Evolutionary conservation across 2,113 vertebrate species (phyloP), one percentile per base, ranked within the genome.

Genomic region (Hymenochirus boettgeri): DNA sequence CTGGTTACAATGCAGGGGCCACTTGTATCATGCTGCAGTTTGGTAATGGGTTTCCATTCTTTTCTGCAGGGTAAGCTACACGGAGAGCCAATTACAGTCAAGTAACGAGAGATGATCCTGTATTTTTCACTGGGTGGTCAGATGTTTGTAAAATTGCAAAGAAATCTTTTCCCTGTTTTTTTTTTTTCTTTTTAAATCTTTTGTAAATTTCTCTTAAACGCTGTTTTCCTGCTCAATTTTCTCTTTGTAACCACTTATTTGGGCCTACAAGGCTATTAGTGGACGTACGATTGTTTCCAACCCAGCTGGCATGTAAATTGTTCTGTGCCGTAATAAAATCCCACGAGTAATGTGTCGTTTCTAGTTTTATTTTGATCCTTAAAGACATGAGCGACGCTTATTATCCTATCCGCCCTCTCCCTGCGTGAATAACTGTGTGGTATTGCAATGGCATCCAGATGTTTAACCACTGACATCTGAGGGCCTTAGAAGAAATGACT

Each of bases 391-490:
- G 47, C 26, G 26, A 51, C 53, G 48, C 11, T 24, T 31, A 18
- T 53, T 51, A 61, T 33, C 59, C 59, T 18, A 51, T 27, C 59
- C 19, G 46, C 46, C 7, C 27, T 39, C 48, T 39, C 12, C 18
- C 15, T 26, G 45, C 23, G 21, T 15, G 58, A 61, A 50, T 33
- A 61, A 25, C 46, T 62, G n/a, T 61, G 42, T 17, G 47, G 13
- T 33, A 25, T n/a, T 2, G 21, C 46, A 51, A 52, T 52, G 47
- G 60, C 27, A 21, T 52, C 29, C 60, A 62, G 60, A 62, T 62
- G 59, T 51, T 31, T n/a, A 10, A 50, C 45, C 59, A 50, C 59
- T 50, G 46, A 45, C 59, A 2, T 26, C n/a, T 18, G 27, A 27
- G 59, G 42, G 22, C 33, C 33, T 35, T 13, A 35, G 10, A 35